Evolutionary conservation across 2,797 vertebrate species (phyloP).

Genomic region (Bradypodion pumilum): DNA sequence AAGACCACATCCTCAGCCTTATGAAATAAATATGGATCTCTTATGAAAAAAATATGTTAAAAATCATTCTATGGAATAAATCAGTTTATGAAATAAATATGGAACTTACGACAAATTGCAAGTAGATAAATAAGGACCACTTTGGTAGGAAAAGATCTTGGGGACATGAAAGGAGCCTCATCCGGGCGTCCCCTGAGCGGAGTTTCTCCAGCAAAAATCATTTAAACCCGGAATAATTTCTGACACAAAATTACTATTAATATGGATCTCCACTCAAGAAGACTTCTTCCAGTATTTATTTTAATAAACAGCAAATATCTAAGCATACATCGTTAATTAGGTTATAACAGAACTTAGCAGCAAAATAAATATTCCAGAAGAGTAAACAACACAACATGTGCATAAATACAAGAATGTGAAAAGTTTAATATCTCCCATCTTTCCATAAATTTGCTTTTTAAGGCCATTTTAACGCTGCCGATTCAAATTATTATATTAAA

Average conservation of each 20-base stretch:
- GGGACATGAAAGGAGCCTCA: no score
- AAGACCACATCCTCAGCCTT: slow-evolving; percentile 53
- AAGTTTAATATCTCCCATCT: slow-evolving; percentile 50
- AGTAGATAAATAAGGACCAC: no score
- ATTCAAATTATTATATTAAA: slow-evolving; percentile 70
- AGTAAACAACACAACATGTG: slow-evolving; percentile 62
- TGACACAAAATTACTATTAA: no score
- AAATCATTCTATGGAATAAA: no score
- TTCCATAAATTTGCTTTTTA: slow-evolving; percentile 68
- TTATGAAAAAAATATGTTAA: no score
- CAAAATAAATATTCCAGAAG: slow-evolving; percentile 61
- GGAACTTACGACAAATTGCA: no score
- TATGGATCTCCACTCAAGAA: slow-evolving; percentile 61
- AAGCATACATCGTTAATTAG: slow-evolving; percentile 57
- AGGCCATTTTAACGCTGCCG: slow-evolving; percentile 61
- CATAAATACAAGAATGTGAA: slow-evolving; percentile 54
- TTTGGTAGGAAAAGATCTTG: no score
- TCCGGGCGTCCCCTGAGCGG: no score
- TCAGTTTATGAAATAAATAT: no score
- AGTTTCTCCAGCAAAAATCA: no score
- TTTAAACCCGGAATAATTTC: no score
- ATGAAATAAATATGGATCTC: slow-evolving; percentile 64
- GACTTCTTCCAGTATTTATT: slow-evolving; percentile 73
- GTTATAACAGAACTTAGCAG: slow-evolving; percentile 64
- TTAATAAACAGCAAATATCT: slow-evolving; percentile 54